Conservation (phyloP, 2,888 invertebrate species). For the Strigamia transsilvanica region DNA sequence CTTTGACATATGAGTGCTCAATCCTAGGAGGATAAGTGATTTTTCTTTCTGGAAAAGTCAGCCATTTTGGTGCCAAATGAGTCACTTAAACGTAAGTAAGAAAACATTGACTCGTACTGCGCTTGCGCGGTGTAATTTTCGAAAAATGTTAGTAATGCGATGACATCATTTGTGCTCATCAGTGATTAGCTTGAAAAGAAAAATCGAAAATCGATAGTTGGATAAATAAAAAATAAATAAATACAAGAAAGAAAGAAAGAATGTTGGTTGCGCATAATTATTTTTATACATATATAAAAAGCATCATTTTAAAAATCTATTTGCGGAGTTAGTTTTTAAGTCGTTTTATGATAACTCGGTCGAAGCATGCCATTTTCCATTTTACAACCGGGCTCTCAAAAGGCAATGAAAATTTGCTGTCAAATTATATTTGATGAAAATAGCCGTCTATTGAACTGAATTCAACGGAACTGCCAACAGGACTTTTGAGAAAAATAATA, state of each 20-base stretch:
- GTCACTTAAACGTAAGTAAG: no score
- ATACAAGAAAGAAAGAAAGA: not conserved
- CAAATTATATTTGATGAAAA: constrained; percentile 43
- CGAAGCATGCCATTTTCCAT: not conserved
- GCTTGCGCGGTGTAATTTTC: no score
- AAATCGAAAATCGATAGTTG: no score
- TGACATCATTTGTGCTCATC: no score
- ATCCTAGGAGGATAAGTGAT: no score
- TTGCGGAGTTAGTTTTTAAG: not conserved
- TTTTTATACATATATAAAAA: not conserved
- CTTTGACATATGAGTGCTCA: no score
- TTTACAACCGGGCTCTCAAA: constrained; percentile 51
- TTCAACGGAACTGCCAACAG: not conserved
- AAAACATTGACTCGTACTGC: no score
- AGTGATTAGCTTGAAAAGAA: no score
- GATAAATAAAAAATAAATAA: not conserved
- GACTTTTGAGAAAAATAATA: constrained; percentile 34
- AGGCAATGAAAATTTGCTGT: constrained; percentile 50
- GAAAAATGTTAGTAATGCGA: no score
- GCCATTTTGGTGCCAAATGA: no score
- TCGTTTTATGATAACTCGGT: not conserved
- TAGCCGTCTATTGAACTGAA: constrained; percentile 16
- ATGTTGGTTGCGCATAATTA: not conserved
- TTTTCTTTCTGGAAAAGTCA: no score
- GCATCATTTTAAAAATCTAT: not conserved